Evolutionary conservation across 2,797 vertebrate genomes (phyloP).

Genomic region (Scarus forsteni): DNA sequence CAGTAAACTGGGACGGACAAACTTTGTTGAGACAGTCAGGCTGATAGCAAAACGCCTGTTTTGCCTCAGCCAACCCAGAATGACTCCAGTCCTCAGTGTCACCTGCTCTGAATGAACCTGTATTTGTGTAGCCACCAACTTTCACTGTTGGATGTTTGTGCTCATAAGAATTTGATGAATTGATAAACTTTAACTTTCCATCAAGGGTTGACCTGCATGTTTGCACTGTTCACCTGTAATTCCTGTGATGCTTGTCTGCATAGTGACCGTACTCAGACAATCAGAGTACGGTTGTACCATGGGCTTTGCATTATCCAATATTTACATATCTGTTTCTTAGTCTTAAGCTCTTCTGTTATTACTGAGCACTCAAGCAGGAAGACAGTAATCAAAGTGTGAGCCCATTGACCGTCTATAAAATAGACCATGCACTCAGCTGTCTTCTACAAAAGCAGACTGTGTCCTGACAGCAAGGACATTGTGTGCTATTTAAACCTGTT

Average conservation of each 20-base stretch:
- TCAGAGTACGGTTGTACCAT: conserved; percentile 3
- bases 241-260: neutral
- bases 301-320: neutral
- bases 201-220: neutral
- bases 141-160: neutral
- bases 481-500: too few species aligned
- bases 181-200: too few species aligned
- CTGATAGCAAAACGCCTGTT: conserved; percentile 6
- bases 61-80: conserved; percentile 4
- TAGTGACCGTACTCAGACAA: neutral
- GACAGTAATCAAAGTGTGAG: neutral
- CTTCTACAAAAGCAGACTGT: too few species aligned
- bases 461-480: too few species aligned
- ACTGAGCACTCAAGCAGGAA: neutral
- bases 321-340: conserved; percentile 5
- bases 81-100: neutral
- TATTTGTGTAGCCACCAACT: neutral
- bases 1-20: neutral
- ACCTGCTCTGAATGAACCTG: conserved; percentile 12
- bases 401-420: too few species aligned
- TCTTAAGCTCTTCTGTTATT: neutral
- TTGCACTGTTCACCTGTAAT: neutral
- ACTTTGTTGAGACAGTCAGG: neutral
- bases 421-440: too few species aligned
- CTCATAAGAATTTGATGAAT: too few species aligned